These are phyloP conservation scores for Siniperca obscura DNA, from an alignment of 2,797 vertebrate species.

Conservation along the genomic window DNA sequence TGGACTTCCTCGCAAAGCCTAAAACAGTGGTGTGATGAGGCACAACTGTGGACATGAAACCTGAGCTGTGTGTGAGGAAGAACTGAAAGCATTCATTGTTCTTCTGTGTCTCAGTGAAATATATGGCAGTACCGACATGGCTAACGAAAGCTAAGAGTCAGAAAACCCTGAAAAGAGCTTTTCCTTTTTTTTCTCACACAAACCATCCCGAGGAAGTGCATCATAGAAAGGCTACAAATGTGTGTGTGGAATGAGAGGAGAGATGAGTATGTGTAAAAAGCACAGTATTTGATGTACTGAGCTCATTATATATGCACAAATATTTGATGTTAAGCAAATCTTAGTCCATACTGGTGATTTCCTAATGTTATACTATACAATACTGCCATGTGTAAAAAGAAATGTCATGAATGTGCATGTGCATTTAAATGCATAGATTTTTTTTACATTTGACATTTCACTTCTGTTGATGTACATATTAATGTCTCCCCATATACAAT, in stretches of 20 bases:
- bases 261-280: background rate
- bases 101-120: slow-evolving; percentile 15
- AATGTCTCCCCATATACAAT: background rate
- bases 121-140: slow-evolving; percentile 35
- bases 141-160: slow-evolving; percentile 22
- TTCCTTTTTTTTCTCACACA: slow-evolving; percentile 4
- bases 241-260: background rate
- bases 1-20: background rate
- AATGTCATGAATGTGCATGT: background rate
- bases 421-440: slow-evolving; percentile 3
- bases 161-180: slow-evolving; percentile 6
- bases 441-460: background rate
- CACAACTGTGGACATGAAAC: slow-evolving; percentile 5
- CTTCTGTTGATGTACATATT: background rate
- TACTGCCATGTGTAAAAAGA: background rate
- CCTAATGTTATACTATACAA: background rate
- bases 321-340: slow-evolving; percentile 9
- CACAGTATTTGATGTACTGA: background rate
- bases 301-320: slow-evolving; percentile 23
- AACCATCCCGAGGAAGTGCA: slow-evolving; percentile 28
- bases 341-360: slow-evolving; percentile 6
- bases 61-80: slow-evolving; percentile 25
- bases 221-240: slow-evolving; percentile 2
- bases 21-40: slow-evolving; percentile 10
- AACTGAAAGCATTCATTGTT: slow-evolving; percentile 36